phyloP scores from a whole-genome alignment of 2,888 invertebrate genomes.

The Allophyes oxyacanthae region DNA sequence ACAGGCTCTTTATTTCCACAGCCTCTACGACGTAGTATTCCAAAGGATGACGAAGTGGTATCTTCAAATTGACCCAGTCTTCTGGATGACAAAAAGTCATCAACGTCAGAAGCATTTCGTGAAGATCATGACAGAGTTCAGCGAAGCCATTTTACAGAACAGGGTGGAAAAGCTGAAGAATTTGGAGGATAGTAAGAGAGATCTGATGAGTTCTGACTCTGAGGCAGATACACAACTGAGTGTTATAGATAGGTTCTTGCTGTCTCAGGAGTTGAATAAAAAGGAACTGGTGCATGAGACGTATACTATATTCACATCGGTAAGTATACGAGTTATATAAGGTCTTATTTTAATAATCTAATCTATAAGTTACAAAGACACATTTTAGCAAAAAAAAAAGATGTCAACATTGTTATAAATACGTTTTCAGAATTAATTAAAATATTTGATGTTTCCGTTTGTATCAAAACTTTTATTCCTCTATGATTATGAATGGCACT shows the following conservation, averaged over 20 bases:
- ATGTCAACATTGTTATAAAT: too few species aligned
- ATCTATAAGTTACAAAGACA: background rate
- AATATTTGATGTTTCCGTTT: too few species aligned
- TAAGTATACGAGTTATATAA: conserved; percentile 61
- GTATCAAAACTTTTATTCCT: too few species aligned
- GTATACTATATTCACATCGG: conserved; percentile 81
- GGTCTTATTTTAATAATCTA: too few species aligned
- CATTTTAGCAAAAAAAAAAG: too few species aligned
- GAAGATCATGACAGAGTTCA: conserved; percentile 55
- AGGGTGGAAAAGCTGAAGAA: conserved; percentile 60
- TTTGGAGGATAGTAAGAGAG: conserved; percentile 52
- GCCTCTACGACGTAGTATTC: conserved; percentile 58
- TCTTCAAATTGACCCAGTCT: conserved; percentile 76
- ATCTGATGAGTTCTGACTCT: conserved; percentile 59
- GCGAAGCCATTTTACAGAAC: conserved; percentile 59
- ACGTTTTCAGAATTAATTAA: too few species aligned
- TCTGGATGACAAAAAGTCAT: conserved; percentile 64
- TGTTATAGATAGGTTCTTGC: conserved; percentile 77
- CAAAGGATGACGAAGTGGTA: conserved; percentile 82
- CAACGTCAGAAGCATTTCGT: conserved; percentile 54
- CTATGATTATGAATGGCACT: too few species aligned
- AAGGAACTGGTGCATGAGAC: conserved; percentile 71
- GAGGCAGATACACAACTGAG: conserved; percentile 74
- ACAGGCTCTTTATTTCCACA: too few species aligned
- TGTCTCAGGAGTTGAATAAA: conserved; percentile 68